Evolutionary conservation across 2,888 invertebrate species (phyloP).

Genomic region (Creontiades dilutus): DNA sequence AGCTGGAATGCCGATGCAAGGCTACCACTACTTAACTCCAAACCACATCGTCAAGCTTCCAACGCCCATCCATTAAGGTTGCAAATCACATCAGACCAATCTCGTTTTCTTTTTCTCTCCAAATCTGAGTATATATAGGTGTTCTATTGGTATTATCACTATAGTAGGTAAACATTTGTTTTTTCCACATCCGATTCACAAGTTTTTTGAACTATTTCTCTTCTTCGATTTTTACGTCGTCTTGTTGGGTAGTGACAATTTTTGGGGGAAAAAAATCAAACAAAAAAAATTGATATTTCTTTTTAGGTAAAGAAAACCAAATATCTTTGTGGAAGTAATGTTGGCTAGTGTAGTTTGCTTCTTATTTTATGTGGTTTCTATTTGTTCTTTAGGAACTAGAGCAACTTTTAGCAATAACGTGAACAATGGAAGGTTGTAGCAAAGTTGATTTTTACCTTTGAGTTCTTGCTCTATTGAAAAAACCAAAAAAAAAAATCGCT

Average conservation of each 20-base stretch:
- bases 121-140: slow-evolving; percentile 33
- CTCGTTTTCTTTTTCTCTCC: slow-evolving; percentile 33
- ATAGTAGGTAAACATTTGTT: slow-evolving; percentile 42
- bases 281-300: slow-evolving; percentile 50
- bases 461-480: slow-evolving; percentile 60
- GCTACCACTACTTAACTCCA: slow-evolving; percentile 94
- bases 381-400: slow-evolving; percentile 66
- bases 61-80: slow-evolving; percentile 90
- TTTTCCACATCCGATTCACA: slow-evolving; percentile 54
- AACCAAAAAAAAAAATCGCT: slow-evolving; percentile 57
- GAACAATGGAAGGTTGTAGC: slow-evolving; percentile 71
- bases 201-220: slow-evolving; percentile 30
- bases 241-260: slow-evolving; percentile 32
- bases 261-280: slow-evolving; percentile 24
- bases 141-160: slow-evolving; percentile 58
- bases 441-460: slow-evolving; percentile 54
- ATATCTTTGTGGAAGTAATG: slow-evolving; percentile 66
- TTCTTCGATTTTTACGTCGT: slow-evolving; percentile 41
- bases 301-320: slow-evolving; percentile 43
- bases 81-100: slow-evolving; percentile 16
- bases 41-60: slow-evolving; percentile 90
- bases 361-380: slow-evolving; percentile 54
- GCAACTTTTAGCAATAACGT: slow-evolving; percentile 70
- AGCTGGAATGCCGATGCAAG: slow-evolving; percentile 92
- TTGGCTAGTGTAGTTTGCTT: slow-evolving; percentile 67